Conservation (phyloP, 1,140 invertebrate genomes). For the Lutraria rhynchaena region DNA sequence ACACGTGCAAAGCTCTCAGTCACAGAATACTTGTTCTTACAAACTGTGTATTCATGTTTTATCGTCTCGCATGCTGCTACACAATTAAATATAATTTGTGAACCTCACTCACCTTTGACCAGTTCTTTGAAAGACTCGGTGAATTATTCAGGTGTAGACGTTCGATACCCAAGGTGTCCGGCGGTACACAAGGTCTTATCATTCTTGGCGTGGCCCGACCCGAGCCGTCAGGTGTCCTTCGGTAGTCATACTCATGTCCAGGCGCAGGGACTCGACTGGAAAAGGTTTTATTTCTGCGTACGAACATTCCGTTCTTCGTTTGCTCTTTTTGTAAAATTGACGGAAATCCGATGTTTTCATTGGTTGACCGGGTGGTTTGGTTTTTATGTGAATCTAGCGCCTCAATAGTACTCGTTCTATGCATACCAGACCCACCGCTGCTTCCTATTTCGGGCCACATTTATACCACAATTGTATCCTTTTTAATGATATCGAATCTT, state of each 20-base stretch:
- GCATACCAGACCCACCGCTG: neutral
- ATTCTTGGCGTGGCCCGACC: constrained; percentile 10
- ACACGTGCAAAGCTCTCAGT: no score
- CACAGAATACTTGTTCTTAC: no score
- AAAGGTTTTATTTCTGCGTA: constrained; percentile 18
- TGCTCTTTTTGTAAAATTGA: constrained; percentile 8
- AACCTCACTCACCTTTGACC: constrained; percentile 5
- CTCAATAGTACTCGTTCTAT: constrained; percentile 6
- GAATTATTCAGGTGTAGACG: constrained; percentile 10
- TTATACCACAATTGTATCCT: no score
- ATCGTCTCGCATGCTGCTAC: no score
- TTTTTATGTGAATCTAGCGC: neutral
- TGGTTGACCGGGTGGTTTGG: neutral
- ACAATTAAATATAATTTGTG: no score
- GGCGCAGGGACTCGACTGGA: constrained; percentile 9
- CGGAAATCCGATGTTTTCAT: constrained; percentile 12
- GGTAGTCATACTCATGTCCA: constrained; percentile 36
- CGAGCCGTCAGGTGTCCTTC: constrained; percentile 16
- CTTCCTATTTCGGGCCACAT: no score
- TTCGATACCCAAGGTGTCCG: constrained; percentile 25
- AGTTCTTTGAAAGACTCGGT: neutral
- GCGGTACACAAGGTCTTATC: constrained; percentile 27
- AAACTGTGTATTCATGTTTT: no score
- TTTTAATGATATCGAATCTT: no score
- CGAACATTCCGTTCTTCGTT: constrained; percentile 5